A percentile compares a stretch with the other conserved stretches of the same genome.
Conservation (phyloP, 2,888 invertebrate genomes). For the Habrosyne pyritoides region DNA sequence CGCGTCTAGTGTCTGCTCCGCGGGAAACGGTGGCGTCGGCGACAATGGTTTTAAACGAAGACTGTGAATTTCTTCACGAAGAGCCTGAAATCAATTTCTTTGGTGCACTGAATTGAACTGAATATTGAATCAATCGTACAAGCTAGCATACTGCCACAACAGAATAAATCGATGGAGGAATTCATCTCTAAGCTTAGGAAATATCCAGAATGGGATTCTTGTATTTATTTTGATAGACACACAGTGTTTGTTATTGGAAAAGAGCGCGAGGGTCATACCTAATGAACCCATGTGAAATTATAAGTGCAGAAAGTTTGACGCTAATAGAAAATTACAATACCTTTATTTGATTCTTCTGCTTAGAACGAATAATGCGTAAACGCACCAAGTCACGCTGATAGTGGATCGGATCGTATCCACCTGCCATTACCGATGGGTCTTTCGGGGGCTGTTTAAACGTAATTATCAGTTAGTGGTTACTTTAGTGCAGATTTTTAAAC, state of each 20-base stretch:
- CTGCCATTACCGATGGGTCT: constrained; percentile 51
- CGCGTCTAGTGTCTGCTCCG: constrained; percentile 24
- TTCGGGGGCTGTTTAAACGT: constrained; percentile 41
- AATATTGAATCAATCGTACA: too few relatives aligned
- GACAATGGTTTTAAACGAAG: constrained; percentile 65
- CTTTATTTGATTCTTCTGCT: constrained; percentile 78
- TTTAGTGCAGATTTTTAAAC: too few relatives aligned
- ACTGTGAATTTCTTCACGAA: constrained; percentile 61
- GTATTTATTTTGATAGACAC: too few relatives aligned
- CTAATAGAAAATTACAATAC: constrained; percentile 44
- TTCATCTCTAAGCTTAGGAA: too few relatives aligned
- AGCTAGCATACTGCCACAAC: too few relatives aligned
- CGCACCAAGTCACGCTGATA: constrained; percentile 74
- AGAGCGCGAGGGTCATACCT: too few relatives aligned
- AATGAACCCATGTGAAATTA: too few relatives aligned
- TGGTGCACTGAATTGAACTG: too few relatives aligned
- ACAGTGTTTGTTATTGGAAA: too few relatives aligned
- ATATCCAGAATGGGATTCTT: too few relatives aligned
- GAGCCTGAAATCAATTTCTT: too few relatives aligned
- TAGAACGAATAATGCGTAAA: constrained; percentile 66
- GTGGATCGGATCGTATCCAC: constrained; percentile 61
- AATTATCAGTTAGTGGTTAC: background rate
- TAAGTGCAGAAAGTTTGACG: background rate
- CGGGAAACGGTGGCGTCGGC: constrained; percentile 24
- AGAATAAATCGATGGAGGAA: too few relatives aligned